phyloP scores from a whole-genome alignment of 2,113 vertebrate genomes.

The Carettochelys insculpta region DNA sequence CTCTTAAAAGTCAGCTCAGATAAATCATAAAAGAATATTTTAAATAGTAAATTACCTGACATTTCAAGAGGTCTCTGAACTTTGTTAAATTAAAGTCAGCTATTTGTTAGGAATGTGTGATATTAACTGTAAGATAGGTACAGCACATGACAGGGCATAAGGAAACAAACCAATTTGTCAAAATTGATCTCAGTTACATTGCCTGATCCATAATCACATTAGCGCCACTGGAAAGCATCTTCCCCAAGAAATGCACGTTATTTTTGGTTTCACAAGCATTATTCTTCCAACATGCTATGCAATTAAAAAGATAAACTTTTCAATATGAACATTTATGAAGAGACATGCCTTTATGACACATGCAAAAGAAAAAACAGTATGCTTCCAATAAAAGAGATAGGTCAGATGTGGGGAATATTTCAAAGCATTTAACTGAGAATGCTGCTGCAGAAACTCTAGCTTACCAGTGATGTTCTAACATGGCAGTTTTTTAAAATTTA shows the following conservation, averaged over 20 bases:
- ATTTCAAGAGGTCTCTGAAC: background rate
- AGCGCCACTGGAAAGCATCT: background rate
- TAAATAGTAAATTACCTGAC: background rate
- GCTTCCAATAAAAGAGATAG: background rate
- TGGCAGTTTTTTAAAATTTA: conserved; percentile 10
- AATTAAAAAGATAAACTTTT: background rate
- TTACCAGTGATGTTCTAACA: background rate
- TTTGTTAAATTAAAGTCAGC: rapidly evolving
- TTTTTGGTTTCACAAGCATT: background rate
- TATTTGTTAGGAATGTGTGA: background rate
- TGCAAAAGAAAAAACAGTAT: background rate
- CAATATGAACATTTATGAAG: background rate
- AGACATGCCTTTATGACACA: rapidly evolving
- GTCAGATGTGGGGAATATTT: background rate
- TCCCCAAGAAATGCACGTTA: background rate
- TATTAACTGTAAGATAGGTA: background rate
- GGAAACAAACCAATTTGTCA: background rate
- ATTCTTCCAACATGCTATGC: background rate
- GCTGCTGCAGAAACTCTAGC: background rate
- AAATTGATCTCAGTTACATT: background rate
- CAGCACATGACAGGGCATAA: background rate
- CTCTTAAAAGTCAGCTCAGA: background rate
- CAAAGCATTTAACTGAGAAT: background rate
- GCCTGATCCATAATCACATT: rapidly evolving
- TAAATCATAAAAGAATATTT: background rate